Evolutionary conservation across 2,888 invertebrate species (phyloP), one percentile per base, ranked within the genome.

Genomic region (Coremacera marginata): DNA sequence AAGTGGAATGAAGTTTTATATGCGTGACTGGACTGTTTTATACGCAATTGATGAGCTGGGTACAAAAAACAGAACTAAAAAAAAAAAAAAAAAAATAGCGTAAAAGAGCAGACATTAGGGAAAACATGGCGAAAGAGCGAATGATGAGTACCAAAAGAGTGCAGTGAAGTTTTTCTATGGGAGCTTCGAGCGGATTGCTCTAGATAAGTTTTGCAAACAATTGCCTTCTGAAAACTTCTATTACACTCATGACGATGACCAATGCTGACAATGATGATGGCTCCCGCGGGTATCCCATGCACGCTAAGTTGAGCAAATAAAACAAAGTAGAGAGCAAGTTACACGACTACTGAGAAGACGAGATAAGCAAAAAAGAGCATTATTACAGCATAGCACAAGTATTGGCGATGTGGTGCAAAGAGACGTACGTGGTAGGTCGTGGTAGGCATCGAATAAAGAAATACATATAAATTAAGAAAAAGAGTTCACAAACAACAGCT

Each of bases 171-270:
- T 16, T 16, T n/a, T 5, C 34, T 34, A 16, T 63, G 14, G 19
- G 11, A 25, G 34, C 37, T 65, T 19, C 27, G 31, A 34, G 34
- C 65, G 16, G 11, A 34, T 11, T 44, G 63, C 11, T 60, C 3
- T 14, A 22, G 19, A 57, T 31, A 34, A 37, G 31, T 22, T n/a
- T 31, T 19, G n/a, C 52, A 34, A 52, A 16, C 52, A 25, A 70
- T 27, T 52, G 70, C 34, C 52, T 52, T 55, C 51, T 63, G 73
- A 63, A 73, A 63, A 73, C 22, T 51, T 63, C 51, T 34, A 73
- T 63, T 51, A 65, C 63, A 27, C 63, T 73, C 73, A 49, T 52
- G 52, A 73, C 63, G 51, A 73, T 63, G 73, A 63, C 63, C 73
- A 44, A 16, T 63, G 51, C 73, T 63, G 52, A 73, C 73, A 73